These are phyloP conservation scores for Neodiprion lecontei DNA, from an alignment of 1,140 invertebrate species.

Conservation along the genomic window DNA sequence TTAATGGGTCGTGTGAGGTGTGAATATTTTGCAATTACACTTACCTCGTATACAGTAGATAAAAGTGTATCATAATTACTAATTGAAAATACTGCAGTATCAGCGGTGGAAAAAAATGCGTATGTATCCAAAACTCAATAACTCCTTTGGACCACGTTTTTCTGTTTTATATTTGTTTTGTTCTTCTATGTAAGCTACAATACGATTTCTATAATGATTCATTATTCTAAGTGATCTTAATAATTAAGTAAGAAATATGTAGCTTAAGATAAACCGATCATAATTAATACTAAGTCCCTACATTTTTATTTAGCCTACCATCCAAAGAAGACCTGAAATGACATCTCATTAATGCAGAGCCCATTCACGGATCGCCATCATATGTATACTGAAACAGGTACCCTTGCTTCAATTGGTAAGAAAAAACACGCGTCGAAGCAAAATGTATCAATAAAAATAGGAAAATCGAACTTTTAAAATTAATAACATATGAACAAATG, in stretches of 20 bases:
- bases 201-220: background rate
- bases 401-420: background rate
- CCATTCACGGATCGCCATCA: background rate
- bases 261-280: background rate
- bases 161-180: background rate
- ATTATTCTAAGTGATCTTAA: background rate
- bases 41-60: too few relatives aligned
- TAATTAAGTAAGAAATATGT: background rate
- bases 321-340: background rate
- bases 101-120: too few relatives aligned
- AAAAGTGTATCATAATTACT: too few relatives aligned
- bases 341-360: background rate
- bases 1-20: background rate
- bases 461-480: background rate
- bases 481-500: background rate
- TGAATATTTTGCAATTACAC: too few relatives aligned
- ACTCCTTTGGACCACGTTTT: background rate
- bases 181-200: background rate
- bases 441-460: background rate
- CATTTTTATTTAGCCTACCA: background rate
- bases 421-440: background rate
- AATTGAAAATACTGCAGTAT: too few relatives aligned
- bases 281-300: background rate
- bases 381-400: slow-evolving; percentile 2
- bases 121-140: too few relatives aligned